Conservation (phyloP, 2,797 vertebrate genomes). For the Mareca penelope region DNA sequence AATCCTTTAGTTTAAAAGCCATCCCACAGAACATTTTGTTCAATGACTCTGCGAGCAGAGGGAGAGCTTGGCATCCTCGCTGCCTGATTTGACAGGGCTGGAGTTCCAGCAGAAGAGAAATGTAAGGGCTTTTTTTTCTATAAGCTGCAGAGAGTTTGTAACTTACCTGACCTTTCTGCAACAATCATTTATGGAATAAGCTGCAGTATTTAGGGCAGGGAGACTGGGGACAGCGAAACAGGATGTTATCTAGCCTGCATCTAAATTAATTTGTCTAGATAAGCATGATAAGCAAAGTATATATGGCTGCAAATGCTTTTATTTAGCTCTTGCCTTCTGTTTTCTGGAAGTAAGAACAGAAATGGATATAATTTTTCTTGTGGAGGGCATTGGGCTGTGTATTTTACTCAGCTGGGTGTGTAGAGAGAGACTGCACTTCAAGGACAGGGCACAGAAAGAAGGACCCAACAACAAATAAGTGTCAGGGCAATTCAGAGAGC, state of each 20-base stretch:
- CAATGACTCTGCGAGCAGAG: not conserved
- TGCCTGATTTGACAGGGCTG: not conserved
- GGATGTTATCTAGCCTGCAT: not conserved
- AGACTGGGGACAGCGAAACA: not conserved
- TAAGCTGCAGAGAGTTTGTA: not conserved
- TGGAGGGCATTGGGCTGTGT: not conserved
- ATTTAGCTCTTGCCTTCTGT: not conserved
- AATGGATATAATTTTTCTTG: not conserved
- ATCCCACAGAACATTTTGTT: not conserved
- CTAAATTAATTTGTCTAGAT: conserved; percentile 36
- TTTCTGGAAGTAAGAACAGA: conserved; percentile 8
- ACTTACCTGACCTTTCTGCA: not conserved
- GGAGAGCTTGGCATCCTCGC: not conserved
- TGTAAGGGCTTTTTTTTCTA: not conserved
- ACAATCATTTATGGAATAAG: not conserved
- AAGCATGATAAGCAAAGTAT: conserved; percentile 8
- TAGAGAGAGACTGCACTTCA: not conserved
- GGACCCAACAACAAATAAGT: not conserved
- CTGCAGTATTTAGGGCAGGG: conserved; percentile 12
- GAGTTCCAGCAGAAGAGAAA: not conserved
- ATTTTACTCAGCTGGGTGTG: not conserved
- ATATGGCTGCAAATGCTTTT: not conserved
- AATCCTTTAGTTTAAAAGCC: not conserved
- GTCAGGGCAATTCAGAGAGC: not conserved
- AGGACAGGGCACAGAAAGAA: not conserved